Evolutionary conservation across 2,888 invertebrate species (phyloP).

Genomic region (Tenthredo mesomela): DNA sequence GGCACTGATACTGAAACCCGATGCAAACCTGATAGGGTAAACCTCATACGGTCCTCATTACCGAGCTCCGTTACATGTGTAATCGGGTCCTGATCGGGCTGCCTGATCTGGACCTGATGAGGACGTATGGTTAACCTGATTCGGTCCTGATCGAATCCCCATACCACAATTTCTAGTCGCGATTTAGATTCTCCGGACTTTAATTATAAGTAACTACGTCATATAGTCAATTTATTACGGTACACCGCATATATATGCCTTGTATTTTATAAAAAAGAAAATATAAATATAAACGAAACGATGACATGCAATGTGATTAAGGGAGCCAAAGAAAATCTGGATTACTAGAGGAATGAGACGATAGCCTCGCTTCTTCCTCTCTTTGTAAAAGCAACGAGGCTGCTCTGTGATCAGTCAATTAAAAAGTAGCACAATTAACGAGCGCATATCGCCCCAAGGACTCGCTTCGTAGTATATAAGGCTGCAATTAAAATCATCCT

Average conservation of each 20-base stretch:
- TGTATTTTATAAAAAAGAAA: not conserved
- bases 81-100: too few species aligned
- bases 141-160: too few species aligned
- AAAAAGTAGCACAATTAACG: conserved; percentile 48
- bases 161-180: too few species aligned
- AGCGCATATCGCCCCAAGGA: conserved; percentile 36
- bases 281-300: conserved; percentile 41
- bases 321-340: conserved; percentile 38
- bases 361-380: conserved; percentile 31
- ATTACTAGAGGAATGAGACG: conserved; percentile 14
- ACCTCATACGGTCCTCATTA: too few species aligned
- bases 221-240: not conserved
- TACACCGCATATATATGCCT: not conserved
- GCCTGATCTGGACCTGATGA: too few species aligned
- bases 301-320: conserved; percentile 37
- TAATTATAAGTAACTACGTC: conserved; percentile 21
- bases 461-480: conserved; percentile 7
- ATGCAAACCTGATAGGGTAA: too few species aligned
- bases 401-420: conserved; percentile 46
- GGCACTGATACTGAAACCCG: too few species aligned
- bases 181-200: too few species aligned
- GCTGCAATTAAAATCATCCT: conserved; percentile 39
- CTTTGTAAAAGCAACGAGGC: conserved; percentile 33
- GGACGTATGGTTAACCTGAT: too few species aligned
- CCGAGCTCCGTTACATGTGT: too few species aligned